Evolutionary conservation across 2,113 vertebrate species (phyloP).

Genomic region (Ovis canadensis): DNA sequence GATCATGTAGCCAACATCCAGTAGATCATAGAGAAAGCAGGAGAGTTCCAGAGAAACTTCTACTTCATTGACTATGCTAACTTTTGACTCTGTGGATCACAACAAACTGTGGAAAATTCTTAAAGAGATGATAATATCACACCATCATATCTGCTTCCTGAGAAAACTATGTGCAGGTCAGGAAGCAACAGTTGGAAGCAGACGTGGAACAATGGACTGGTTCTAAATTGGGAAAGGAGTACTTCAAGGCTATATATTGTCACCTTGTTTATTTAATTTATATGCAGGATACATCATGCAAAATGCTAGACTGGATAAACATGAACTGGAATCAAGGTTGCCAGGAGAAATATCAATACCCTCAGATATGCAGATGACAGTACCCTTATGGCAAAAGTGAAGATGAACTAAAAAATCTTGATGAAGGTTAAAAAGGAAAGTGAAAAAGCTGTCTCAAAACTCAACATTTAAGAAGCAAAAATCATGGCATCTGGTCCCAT

Average conservation of each 20-base stretch:
- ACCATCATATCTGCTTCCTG: not conserved
- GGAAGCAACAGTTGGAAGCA: not conserved
- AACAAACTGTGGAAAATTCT: not conserved
- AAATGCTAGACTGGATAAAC: not conserved
- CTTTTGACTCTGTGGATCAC: not conserved
- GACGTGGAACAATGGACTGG: not conserved
- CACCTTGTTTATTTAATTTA: not conserved
- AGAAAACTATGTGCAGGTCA: not conserved
- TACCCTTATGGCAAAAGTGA: not conserved
- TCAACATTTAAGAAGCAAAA: not conserved
- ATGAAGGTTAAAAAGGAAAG: not conserved
- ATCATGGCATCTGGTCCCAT: not conserved
- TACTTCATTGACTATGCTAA: not conserved
- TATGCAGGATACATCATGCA: not conserved
- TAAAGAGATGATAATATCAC: not conserved
- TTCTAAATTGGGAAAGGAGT: not conserved
- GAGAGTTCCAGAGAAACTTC: not conserved
- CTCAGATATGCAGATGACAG: not conserved
- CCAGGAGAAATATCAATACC: not conserved
- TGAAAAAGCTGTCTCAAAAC: not conserved
- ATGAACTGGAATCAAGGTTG: not conserved
- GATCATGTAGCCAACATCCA: fast-evolving
- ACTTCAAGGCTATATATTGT: not conserved
- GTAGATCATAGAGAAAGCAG: not conserved
- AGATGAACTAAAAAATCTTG: not conserved